Evolutionary conservation across 2,797 vertebrate species (phyloP), one percentile per base, ranked within the genome.

Genomic region (Adrianichthys oophorus): DNA sequence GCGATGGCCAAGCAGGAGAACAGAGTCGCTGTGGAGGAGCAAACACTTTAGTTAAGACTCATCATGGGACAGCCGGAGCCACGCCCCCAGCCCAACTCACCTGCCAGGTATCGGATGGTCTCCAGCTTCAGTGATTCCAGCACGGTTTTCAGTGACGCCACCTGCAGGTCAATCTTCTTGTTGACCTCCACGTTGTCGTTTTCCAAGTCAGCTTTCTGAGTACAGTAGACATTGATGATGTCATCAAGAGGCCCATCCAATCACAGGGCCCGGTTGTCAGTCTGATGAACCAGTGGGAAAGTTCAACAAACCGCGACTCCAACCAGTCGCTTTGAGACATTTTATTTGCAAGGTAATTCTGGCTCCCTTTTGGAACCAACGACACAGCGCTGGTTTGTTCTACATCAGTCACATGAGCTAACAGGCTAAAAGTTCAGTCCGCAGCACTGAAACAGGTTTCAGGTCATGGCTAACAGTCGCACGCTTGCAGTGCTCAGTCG

Each of bases 101-200:
- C 96, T 94, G 97, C 97, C 54, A 98, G 89, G 77, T 98, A 98
- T 23, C 94, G 93, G 24, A 98, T 67, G 0, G 96, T 99, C 54
- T 96, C 93, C 41, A 99, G 93, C 60, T 98, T 99, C 48, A 96
- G 95, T 0, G 97, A 99, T 72, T 98, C 97, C 88, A 99, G 94
- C 15, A 98, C 83, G 0, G 95, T 98, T 82, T 95, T 99, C 52
- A 99, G 90, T 1, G 95, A 98, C 7, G 97, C 97, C 62, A 98
- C 96, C 89, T 98, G 93, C 32, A 94, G 92, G 74, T 98, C 96
- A 16, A 98, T 98, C 91, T 97, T 98, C 82, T 94, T 95, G 70
- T 91, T 94, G 68, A 94, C 94, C 87, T 98, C 95, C 45, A 95
- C 92, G 60, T 95, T 93, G 70, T 92, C 72, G 10, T 92, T 92